Evolutionary conservation across 2,113 vertebrate species (phyloP), one percentile per base, ranked within the genome.

Genomic region (Fulica atra): DNA sequence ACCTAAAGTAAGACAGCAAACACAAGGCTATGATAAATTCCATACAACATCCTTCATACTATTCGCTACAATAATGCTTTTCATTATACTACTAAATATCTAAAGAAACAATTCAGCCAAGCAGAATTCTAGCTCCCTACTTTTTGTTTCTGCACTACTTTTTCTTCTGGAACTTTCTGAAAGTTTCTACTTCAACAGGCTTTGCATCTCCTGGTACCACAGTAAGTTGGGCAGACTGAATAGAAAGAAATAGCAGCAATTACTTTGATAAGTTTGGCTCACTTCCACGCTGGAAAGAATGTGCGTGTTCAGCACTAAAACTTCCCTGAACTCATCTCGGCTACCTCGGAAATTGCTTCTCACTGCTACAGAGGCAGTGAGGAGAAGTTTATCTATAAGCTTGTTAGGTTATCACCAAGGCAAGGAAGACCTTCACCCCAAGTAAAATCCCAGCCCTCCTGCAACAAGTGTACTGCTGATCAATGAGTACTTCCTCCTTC

Each of bases 1-100:
- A 97, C 66, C 92, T 93, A 92, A 97, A 96, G 91, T 60, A 94
- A 81, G 81, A 84, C 65, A 72, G 44, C 40, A 81, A 89, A 93
- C 61, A 88, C 63, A 89, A 93, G 74, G 59, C 86, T 90, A 63
- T 35, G 38, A 87, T 59, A 92, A 95, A 96, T 84, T 73, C 88
- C 87, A 64, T 12, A 33, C 16, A 90, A 81, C 28, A 93, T 59
- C 42, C 35, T 11, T 73, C 2, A 4, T 48, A 78, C 60, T 84
- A 48, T 25, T 88, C 87, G 89, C 56, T 46, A 57, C 35, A 96
- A 81, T 28, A 59, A 51, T 0, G 2, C 9, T 46, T 57, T 85
- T 84, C 11, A 23, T 48, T 91, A 35, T 51, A 36, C 25, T 44
- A 74, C 25, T 46, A 28, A 25, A 9, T 71, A 60, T 5, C 53